These are phyloP conservation scores for Geococcyx californianus DNA, from an alignment of 2,113 vertebrate genomes.

Conservation along the genomic window DNA sequence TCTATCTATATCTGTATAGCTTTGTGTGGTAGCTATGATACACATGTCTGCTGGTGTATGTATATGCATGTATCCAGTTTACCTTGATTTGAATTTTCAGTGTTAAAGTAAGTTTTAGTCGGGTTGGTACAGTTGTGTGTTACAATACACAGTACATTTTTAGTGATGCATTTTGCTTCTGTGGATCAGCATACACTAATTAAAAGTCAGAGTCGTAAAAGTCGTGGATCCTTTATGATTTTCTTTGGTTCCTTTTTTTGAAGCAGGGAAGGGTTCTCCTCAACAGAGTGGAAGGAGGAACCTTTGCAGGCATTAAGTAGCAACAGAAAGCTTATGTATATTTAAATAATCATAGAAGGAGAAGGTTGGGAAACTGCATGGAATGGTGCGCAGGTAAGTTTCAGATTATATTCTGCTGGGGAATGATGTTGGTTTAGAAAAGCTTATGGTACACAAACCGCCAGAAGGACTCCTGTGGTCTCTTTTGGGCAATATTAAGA, in stretches of 20 bases:
- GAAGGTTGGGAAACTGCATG: not conserved
- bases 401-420: not conserved
- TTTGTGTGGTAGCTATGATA: not conserved
- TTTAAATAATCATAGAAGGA: not conserved
- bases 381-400: not conserved
- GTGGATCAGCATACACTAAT: not conserved
- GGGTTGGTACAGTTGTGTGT: not conserved
- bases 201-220: not conserved
- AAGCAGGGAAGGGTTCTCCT: not conserved
- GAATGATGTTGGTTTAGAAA: not conserved
- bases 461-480: not conserved
- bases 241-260: not conserved
- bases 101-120: not conserved
- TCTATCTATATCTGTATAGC: not conserved
- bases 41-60: no score
- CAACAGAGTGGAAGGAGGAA: not conserved
- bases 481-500: not conserved
- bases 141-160: not conserved
- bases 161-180: not conserved
- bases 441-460: not conserved
- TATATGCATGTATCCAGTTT: not conserved
- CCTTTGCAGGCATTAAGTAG: not conserved
- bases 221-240: not conserved
- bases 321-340: not conserved
- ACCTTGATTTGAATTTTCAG: not conserved